phyloP scores from a whole-genome alignment of 2,113 vertebrate species.

The Corythoichthys haematopterus region DNA sequence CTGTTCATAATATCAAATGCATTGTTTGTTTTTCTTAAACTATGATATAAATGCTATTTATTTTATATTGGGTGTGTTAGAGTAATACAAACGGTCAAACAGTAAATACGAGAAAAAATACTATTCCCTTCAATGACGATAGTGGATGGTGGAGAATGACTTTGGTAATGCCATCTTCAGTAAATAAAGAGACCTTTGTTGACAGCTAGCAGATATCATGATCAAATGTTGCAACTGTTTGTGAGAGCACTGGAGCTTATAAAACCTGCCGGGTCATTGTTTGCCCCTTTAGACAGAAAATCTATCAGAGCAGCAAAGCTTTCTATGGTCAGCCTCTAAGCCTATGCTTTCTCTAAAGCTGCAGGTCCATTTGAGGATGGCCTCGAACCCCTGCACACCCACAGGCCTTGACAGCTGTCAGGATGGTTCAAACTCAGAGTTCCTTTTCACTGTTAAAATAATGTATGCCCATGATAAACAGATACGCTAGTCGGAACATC shows the following conservation, averaged over 20 bases:
- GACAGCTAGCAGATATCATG: neutral
- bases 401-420: neutral
- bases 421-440: neutral
- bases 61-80: no score
- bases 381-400: neutral
- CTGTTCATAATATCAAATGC: no score
- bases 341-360: neutral
- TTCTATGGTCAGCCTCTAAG: neutral
- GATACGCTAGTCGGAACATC: neutral
- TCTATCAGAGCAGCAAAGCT: neutral
- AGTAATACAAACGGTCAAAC: no score
- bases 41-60: no score
- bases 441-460: neutral
- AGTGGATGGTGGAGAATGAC: neutral
- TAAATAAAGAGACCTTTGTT: neutral
- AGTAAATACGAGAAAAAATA: no score
- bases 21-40: no score
- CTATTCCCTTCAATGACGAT: neutral
- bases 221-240: neutral
- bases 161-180: neutral
- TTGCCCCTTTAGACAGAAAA: neutral
- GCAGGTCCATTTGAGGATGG: neutral
- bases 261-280: neutral
- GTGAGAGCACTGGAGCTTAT: neutral
- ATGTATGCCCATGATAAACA: neutral